phyloP scores from a whole-genome alignment of 2,797 vertebrate species.

The Alauda arvensis region DNA sequence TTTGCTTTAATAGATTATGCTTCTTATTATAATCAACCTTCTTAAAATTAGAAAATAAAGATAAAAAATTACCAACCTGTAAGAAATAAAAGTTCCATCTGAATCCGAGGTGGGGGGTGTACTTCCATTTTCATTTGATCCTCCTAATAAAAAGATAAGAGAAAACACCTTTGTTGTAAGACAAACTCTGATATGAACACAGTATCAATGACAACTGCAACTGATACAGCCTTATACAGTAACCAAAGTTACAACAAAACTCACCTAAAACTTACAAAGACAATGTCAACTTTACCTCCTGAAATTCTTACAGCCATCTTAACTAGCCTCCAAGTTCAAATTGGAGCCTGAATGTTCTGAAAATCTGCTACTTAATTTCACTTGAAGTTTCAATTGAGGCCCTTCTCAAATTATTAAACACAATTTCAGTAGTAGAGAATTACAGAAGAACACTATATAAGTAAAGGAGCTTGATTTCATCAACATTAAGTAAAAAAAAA shows the following conservation, averaged over 20 bases:
- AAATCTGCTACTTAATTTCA: background rate
- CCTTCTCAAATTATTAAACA: background rate
- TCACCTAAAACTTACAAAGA: background rate
- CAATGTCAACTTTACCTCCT: background rate
- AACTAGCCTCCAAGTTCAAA: background rate
- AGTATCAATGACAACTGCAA: background rate
- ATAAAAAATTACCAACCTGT: slow-evolving; percentile 75
- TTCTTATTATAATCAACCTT: background rate
- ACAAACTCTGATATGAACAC: background rate
- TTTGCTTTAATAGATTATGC: background rate
- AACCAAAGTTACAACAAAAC: background rate
- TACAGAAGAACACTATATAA: background rate
- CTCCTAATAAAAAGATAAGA: slow-evolving; percentile 65
- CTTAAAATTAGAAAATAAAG: background rate
- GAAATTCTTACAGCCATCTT: background rate
- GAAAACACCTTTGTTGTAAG: background rate
- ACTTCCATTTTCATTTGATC: slow-evolving; percentile 80
- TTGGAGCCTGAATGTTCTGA: background rate
- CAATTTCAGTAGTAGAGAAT: background rate
- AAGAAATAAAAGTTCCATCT: slow-evolving; percentile 90
- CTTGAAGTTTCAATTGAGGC: background rate
- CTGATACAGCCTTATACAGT: background rate
- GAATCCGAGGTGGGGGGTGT: slow-evolving; percentile 67
- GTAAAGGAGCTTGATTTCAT: background rate
- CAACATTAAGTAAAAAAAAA: background rate